Conservation (phyloP, 1,140 invertebrate genomes). For the Hormaphis cornu region DNA sequence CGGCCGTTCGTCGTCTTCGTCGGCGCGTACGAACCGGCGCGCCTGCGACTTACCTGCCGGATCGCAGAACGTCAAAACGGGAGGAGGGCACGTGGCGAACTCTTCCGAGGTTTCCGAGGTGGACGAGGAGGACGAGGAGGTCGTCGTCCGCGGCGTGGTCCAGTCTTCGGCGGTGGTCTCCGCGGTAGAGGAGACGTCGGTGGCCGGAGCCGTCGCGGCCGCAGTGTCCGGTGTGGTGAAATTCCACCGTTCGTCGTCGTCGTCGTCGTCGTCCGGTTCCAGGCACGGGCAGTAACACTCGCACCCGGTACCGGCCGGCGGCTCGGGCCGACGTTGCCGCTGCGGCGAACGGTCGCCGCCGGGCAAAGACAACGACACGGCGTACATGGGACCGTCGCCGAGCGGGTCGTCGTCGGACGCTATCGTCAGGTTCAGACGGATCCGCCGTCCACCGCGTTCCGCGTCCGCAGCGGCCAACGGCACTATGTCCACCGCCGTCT, state of each 20-base stretch:
- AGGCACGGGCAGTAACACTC: conserved; percentile 62
- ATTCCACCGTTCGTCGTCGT: too few relatives aligned
- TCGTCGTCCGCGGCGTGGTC: not conserved
- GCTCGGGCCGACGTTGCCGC: conserved; percentile 39
- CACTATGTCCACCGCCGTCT: not conserved
- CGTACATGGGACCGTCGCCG: not conserved
- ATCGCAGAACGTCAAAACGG: conserved; percentile 7
- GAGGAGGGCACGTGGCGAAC: conserved; percentile 24
- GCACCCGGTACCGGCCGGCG: conserved; percentile 53
- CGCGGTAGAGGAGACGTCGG: not conserved
- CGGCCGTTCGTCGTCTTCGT: not conserved
- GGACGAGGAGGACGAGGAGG: not conserved
- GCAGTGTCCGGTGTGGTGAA: not conserved
- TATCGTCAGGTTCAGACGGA: conserved; percentile 53
- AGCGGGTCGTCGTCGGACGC: conserved; percentile 53
- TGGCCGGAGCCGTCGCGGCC: not conserved
- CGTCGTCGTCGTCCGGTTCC: conserved; percentile 36
- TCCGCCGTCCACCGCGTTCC: not conserved
- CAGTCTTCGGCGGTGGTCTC: not conserved
- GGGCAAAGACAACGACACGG: conserved; percentile 11
- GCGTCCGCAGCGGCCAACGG: not conserved
- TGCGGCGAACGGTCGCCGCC: not conserved
- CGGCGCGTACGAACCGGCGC: not conserved
- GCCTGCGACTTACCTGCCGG: not conserved
- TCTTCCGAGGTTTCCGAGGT: not conserved